Conservation (phyloP, 2,797 vertebrate species). For the Semaprochilodus insignis region DNA sequence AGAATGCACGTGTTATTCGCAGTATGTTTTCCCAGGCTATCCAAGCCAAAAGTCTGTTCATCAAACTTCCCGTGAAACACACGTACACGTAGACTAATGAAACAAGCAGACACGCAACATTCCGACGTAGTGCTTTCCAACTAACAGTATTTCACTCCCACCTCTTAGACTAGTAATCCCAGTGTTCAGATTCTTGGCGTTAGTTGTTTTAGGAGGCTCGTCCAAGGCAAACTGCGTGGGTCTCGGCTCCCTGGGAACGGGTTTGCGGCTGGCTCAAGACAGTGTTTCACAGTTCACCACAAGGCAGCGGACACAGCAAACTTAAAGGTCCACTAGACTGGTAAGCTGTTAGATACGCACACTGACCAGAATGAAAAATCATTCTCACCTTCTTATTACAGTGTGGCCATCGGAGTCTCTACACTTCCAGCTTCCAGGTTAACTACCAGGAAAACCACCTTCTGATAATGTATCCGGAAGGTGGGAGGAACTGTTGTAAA, state of each 20-base stretch:
- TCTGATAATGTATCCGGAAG: too few species aligned
- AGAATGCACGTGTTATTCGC: constrained; percentile 22
- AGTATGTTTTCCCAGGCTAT: constrained; percentile 31
- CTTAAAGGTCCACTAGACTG: background rate
- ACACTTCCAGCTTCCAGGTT: too few species aligned
- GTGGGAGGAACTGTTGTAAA: too few species aligned
- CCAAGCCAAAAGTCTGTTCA: constrained; percentile 18
- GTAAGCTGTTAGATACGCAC: too few species aligned
- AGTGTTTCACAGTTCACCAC: background rate
- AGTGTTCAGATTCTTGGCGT: background rate
- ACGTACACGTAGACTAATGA: constrained; percentile 9
- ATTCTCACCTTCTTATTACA: too few species aligned
- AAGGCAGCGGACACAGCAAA: background rate
- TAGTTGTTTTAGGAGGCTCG: background rate
- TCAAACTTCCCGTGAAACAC: background rate
- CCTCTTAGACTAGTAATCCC: background rate
- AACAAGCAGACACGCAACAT: background rate
- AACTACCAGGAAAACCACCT: too few species aligned
- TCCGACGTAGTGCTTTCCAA: constrained; percentile 1
- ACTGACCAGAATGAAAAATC: too few species aligned
- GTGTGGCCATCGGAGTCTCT: too few species aligned
- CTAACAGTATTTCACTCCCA: constrained; percentile 6
- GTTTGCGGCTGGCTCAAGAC: background rate
- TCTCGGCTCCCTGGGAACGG: too few species aligned
- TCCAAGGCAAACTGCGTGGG: background rate